A percentile compares a stretch with the other conserved stretches of the same genome.
Conservation (phyloP, 2,113 vertebrate species). For the Phainopepla nitens region DNA sequence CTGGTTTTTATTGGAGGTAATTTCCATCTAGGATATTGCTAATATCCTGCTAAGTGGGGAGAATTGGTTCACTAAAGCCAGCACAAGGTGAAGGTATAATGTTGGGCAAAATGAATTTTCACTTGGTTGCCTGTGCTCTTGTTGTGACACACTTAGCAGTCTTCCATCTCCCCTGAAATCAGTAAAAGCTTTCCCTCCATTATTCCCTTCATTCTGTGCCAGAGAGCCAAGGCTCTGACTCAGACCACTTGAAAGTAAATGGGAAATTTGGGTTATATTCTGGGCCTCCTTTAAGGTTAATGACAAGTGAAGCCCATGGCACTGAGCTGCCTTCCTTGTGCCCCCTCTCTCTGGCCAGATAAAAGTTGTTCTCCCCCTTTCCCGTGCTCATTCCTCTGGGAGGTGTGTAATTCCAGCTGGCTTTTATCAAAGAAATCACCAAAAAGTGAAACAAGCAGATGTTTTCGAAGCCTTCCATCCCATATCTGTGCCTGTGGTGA, state of each 20-base stretch:
- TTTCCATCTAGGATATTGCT: neutral
- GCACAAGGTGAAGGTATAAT: neutral
- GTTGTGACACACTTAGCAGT: neutral
- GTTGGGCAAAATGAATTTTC: neutral
- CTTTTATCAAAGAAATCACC: neutral
- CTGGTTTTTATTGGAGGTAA: neutral
- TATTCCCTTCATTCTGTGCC: neutral
- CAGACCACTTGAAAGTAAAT: neutral
- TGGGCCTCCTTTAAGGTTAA: neutral
- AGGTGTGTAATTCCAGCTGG: neutral
- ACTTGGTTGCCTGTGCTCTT: neutral
- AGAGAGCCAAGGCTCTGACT: neutral
- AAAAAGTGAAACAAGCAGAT: neutral
- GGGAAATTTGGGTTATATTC: neutral
- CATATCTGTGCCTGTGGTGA: neutral
- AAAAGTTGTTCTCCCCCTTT: neutral
- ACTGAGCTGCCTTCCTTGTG: neutral
- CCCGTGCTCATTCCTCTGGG: neutral
- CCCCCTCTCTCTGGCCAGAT: neutral
- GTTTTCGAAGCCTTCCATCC: neutral
- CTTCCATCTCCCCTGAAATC: neutral
- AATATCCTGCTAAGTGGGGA: neutral
- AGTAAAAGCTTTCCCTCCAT: neutral
- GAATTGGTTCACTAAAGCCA: neutral
- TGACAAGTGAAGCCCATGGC: neutral